Conservation (phyloP, 1,140 invertebrate genomes). For the Magallana ariakensis region DNA sequence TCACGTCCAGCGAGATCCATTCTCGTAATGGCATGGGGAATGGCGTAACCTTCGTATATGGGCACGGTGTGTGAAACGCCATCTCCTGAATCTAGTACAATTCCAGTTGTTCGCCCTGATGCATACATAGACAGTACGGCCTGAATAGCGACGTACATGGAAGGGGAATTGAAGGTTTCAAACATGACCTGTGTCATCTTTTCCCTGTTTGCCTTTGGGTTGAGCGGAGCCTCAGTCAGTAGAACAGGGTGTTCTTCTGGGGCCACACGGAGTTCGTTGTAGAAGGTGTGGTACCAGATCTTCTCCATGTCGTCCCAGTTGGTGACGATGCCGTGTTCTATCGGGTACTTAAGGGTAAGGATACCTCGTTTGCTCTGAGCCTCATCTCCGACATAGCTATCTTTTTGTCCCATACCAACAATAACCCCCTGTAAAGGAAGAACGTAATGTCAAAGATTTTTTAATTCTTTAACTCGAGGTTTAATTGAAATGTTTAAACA, state of each 20-base stretch:
- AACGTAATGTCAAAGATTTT: no score
- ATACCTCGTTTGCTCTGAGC: conserved; percentile 86
- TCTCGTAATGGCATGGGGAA: conserved; percentile 90
- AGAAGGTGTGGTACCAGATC: conserved; percentile 88
- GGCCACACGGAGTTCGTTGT: conserved; percentile 92
- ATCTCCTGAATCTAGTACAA: conserved; percentile 94
- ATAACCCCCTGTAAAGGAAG: conserved; percentile 33
- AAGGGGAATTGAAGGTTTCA: conserved; percentile 89
- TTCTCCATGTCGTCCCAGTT: conserved; percentile 90
- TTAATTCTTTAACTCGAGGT: no score
- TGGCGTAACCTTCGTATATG: conserved; percentile 89
- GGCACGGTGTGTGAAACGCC: conserved; percentile 96
- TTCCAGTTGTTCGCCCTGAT: conserved; percentile 95
- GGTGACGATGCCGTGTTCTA: conserved; percentile 81
- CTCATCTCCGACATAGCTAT: conserved; percentile 80
- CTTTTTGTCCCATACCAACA: conserved; percentile 82
- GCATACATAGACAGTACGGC: conserved; percentile 95
- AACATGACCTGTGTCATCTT: conserved; percentile 89
- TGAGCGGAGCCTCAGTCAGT: conserved; percentile 75
- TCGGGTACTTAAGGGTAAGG: conserved; percentile 80
- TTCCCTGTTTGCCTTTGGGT: conserved; percentile 81
- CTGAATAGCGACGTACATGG: conserved; percentile 95
- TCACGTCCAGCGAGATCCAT: conserved; percentile 95
- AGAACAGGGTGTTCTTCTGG: conserved; percentile 96
- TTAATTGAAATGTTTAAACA: no score